Evolutionary conservation across 2,888 invertebrate genomes (phyloP), one percentile per base, ranked within the genome.

Genomic region (Cyclophora albipunctata): DNA sequence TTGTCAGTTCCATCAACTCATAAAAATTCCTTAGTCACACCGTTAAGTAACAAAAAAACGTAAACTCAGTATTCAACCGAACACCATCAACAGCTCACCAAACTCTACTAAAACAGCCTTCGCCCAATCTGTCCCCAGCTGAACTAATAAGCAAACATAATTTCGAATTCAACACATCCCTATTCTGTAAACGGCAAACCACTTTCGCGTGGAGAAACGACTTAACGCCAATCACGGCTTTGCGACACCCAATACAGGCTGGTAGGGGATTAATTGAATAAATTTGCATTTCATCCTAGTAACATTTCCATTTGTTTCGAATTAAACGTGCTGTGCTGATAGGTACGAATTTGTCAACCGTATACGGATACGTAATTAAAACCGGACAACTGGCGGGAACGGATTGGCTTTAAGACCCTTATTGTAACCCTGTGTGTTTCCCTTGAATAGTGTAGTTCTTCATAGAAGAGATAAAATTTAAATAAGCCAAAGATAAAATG

Each of bases 251-350:
- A 79, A 80, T 81, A 84, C 82, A 79, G 79, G 66, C 79, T 69
- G 79, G 72, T 74, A 71, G 77, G 67, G 75, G 78, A 85, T 88
- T 86, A 85, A 87, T 86, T 85, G 86, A 87, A 87, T 87, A 86
- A 82, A 87, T 87, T 86, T 86, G 83, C 86, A 87, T 86, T 69
- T 72, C 73, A 83, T 81, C 69, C 67, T 53, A 67, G 71, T 69
- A 67, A 84, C 84, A 85, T 84, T 81, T 78, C 78, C 82, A 85
- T 86, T 85, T 84, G 79, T 85, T 83, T 78, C 78, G 70, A 73
- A 84, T 83, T 82, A 83, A 75, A 73, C 62, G 58, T 62, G 57
- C 66, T 61, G 62, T 56, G 60, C 62, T 53, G 54, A 51, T 56
- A 47, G 49, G 51, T 50, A 48, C 42, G 51, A 49, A 53, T 55